Evolutionary conservation across 2,888 invertebrate species (phyloP).

Genomic region (Drosophila helvetica): DNA sequence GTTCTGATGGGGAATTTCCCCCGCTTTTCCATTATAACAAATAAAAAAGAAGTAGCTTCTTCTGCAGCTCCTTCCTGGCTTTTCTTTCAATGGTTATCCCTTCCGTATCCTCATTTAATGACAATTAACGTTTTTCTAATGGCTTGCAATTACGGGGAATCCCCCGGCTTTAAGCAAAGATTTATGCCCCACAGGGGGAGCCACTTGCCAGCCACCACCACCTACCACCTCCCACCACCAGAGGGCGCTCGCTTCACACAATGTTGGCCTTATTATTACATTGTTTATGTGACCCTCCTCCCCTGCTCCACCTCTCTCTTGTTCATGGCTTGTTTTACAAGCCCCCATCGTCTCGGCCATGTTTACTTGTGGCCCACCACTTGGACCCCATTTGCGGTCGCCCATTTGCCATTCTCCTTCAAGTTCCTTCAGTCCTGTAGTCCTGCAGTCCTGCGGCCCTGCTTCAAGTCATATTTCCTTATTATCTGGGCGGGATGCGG

Average conservation of each 20-base stretch:
- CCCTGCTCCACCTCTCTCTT: conserved; percentile 51
- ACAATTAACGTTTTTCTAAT: conserved; percentile 77
- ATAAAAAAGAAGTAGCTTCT: too few relatives aligned
- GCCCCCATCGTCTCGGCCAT: conserved; percentile 65
- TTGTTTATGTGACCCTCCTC: conserved; percentile 66
- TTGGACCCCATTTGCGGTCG: conserved; percentile 36
- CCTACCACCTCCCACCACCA: conserved; percentile 5
- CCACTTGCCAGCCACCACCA: conserved; percentile 14
- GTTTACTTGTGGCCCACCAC: conserved; percentile 64
- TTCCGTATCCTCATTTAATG: conserved; percentile 47
- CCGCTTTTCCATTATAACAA: conserved; percentile 1
- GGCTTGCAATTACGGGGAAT: conserved; percentile 65
- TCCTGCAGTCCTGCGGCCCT: conserved; percentile 49
- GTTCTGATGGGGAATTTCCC: neutral
- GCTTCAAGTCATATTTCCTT: conserved; percentile 76
- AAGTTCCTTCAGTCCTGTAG: conserved; percentile 31
- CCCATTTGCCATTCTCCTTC: conserved; percentile 51
- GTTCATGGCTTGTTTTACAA: conserved; percentile 67
- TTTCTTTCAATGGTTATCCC: conserved; percentile 5
- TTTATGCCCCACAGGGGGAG: conserved; percentile 55
- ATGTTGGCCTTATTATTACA: conserved; percentile 74
- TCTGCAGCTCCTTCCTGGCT: neutral
- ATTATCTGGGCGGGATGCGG: conserved; percentile 57
- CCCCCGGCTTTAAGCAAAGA: conserved; percentile 66
- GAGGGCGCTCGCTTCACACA: conserved; percentile 36